Evolutionary conservation across 37 sponge, comb jelly and placozoan species (phyloP).

Genomic region (Chondrosia reniformis): DNA sequence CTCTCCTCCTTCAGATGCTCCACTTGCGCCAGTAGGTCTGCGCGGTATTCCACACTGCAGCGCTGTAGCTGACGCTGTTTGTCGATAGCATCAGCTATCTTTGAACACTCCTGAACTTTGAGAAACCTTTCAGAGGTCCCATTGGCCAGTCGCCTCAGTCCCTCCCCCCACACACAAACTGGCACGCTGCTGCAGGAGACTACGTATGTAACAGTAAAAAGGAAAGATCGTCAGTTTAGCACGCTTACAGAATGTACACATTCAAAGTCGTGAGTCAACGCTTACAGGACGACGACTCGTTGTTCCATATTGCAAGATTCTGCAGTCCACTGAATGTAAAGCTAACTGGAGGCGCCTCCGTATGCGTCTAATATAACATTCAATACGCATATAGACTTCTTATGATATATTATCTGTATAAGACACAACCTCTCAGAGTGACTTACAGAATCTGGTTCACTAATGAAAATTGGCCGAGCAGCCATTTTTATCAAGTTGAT

Average conservation of each 20-base stretch:
- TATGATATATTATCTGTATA: no score
- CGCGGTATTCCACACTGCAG: constrained; percentile 48
- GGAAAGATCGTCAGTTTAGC: background rate
- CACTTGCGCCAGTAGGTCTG: constrained; percentile 52
- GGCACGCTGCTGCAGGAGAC: background rate
- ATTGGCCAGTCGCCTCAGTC: constrained; percentile 2
- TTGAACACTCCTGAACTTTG: constrained; percentile 10
- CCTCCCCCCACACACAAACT: background rate
- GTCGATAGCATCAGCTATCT: background rate
- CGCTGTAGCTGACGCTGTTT: background rate
- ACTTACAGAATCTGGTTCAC: no score
- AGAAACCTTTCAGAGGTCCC: background rate
- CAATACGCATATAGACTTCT: no score
- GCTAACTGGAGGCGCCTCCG: background rate
- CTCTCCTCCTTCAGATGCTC: constrained; percentile 15
- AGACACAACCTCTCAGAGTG: no score
- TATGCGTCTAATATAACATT: no score
- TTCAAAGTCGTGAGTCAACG: background rate
- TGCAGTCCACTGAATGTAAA: constrained; percentile 21
- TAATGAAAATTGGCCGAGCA: no score
- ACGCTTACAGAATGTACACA: background rate
- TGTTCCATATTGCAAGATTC: background rate
- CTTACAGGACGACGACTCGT: background rate
- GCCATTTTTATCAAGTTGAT: no score
- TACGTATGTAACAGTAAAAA: background rate